These are phyloP conservation scores for Cantharis lateralis DNA, from an alignment of 2,888 invertebrate genomes.

Conservation along the genomic window DNA sequence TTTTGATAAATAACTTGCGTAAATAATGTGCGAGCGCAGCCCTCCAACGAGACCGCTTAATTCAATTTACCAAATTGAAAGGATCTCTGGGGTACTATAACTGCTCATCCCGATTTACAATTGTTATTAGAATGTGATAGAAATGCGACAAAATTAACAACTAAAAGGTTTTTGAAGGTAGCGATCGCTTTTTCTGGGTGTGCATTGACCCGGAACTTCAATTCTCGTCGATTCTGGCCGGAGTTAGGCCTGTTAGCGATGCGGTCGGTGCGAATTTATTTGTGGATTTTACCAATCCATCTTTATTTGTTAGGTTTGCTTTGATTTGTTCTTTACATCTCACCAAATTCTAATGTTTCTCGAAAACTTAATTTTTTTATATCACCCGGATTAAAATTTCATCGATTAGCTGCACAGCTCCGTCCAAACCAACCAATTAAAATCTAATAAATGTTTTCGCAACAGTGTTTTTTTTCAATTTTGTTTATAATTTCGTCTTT, in stretches of 20 bases:
- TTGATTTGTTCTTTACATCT: conserved; percentile 32
- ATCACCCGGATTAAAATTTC: background rate
- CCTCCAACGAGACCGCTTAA: conserved; percentile 15
- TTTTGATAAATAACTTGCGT: conserved; percentile 17
- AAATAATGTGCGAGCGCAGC: conserved; percentile 11
- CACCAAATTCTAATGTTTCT: conserved; percentile 2
- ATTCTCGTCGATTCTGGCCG: conserved; percentile 35
- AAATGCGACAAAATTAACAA: conserved; percentile 36
- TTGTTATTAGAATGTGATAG: conserved; percentile 21
- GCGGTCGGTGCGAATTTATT: conserved; percentile 40
- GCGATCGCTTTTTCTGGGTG: conserved; percentile 30
- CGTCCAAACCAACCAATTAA: background rate
- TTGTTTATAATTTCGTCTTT: background rate
- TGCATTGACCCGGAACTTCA: conserved; percentile 39
- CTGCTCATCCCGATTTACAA: conserved; percentile 11
- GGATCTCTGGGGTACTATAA: conserved; percentile 6
- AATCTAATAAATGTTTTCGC: background rate
- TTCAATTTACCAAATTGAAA: conserved; percentile 16
- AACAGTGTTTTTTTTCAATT: background rate
- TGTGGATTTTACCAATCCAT: conserved; percentile 35
- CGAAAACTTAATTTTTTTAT: background rate
- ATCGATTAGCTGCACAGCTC: too few relatives aligned
- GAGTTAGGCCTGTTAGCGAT: conserved; percentile 38
- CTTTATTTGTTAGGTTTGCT: conserved; percentile 37
- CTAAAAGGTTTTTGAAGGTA: conserved; percentile 31